Percentiles rank a stretch among this genome's conserved stretches.
These are phyloP conservation scores for Brachionus koreanus DNA, from an alignment of 1,140 invertebrate species.

Conservation along the genomic window DNA sequence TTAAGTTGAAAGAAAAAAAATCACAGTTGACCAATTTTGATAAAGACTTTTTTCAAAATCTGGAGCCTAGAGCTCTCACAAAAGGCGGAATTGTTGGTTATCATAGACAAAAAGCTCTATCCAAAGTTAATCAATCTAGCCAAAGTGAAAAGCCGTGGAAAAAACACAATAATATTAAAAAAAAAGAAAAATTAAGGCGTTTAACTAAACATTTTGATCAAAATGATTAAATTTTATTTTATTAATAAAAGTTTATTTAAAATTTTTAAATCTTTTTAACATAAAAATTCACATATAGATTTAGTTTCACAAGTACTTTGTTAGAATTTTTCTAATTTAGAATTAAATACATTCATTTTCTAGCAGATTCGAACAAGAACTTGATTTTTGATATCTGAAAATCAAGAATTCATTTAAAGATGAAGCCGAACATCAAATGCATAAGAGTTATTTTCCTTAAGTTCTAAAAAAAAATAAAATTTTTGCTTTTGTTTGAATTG, in stretches of 20 bases:
- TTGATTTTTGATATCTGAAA: too few relatives aligned
- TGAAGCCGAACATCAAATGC: too few relatives aligned
- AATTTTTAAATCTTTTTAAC: too few relatives aligned
- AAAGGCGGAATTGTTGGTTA: slow-evolving; percentile 45
- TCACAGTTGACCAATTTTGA: slow-evolving; percentile 46
- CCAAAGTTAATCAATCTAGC: not conserved
- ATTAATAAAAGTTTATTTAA: not conserved
- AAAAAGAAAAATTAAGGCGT: slow-evolving; percentile 77
- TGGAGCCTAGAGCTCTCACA: slow-evolving; percentile 47
- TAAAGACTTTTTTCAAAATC: slow-evolving; percentile 47
- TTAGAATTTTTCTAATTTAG: too few relatives aligned
- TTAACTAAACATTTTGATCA: slow-evolving; percentile 68
- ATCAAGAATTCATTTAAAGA: too few relatives aligned
- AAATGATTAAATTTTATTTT: not conserved
- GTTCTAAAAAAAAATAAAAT: too few relatives aligned
- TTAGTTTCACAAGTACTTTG: too few relatives aligned
- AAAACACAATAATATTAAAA: slow-evolving; percentile 73
- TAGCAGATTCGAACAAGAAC: too few relatives aligned
- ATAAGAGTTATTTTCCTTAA: too few relatives aligned
- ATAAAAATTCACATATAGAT: too few relatives aligned
- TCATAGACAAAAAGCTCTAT: not conserved
- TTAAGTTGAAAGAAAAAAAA: slow-evolving; percentile 32
- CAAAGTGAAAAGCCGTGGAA: slow-evolving; percentile 72
- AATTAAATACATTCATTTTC: too few relatives aligned
- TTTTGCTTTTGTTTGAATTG: too few relatives aligned